Evolutionary conservation across 2,888 invertebrate species (phyloP).

Genomic region (Petrophora chlorosata): DNA sequence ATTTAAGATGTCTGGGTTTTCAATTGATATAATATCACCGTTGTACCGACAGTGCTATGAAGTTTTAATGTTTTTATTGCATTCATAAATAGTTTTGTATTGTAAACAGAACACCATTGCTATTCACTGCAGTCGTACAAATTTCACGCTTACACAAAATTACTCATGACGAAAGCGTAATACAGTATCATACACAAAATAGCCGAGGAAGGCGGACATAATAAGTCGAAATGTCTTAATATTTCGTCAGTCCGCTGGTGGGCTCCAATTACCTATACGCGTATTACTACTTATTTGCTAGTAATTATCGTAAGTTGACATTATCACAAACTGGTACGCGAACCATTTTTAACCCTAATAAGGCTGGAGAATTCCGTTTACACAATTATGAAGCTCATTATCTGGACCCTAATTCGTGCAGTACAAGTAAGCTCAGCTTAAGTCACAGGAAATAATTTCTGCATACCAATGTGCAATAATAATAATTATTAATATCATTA

Average conservation of each 20-base stretch:
- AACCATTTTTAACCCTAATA: constrained; percentile 43
- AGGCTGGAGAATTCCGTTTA: constrained; percentile 61
- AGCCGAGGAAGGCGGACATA: constrained; percentile 19
- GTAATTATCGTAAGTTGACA: constrained; percentile 47
- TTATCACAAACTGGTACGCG: constrained; percentile 45
- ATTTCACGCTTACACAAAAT: neutral
- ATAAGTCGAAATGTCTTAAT: constrained; percentile 31
- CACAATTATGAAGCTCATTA: constrained; percentile 69
- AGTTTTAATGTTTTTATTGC: no score
- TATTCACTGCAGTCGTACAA: neutral
- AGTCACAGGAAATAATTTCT: constrained; percentile 61
- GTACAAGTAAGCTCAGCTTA: constrained; percentile 70
- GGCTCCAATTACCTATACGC: constrained; percentile 21
- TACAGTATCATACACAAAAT: constrained; percentile 1
- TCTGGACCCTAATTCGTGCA: constrained; percentile 61
- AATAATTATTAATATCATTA: constrained; percentile 60
- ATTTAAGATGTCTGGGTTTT: no score
- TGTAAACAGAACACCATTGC: no score
- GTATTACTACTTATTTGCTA: constrained; percentile 43
- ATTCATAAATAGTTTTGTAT: no score
- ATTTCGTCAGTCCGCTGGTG: constrained; percentile 28
- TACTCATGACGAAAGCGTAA: constrained; percentile 10
- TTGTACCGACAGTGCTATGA: no score
- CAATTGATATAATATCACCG: no score
- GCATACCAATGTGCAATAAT: constrained; percentile 64